Evolutionary conservation across 1,140 invertebrate genomes (phyloP).

Genomic region (Formica selysi): DNA sequence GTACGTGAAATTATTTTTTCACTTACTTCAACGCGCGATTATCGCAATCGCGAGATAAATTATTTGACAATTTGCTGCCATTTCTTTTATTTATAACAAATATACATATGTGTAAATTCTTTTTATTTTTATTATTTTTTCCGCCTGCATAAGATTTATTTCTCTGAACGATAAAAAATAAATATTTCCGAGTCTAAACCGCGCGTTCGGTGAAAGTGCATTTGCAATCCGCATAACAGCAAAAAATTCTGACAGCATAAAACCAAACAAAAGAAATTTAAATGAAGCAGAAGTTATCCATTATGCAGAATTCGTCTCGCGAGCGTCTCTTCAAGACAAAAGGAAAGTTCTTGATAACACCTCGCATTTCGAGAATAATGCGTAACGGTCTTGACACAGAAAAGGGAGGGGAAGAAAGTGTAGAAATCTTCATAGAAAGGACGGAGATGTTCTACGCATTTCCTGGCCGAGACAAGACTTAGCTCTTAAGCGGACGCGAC

Average conservation of each 20-base stretch:
- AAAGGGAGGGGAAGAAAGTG: slow-evolving; percentile 61
- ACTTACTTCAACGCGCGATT: not conserved
- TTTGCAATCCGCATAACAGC: not conserved
- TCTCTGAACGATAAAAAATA: not conserved
- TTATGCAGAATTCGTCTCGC: slow-evolving; percentile 32
- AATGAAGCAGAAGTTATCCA: slow-evolving; percentile 43
- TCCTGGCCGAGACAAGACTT: slow-evolving; percentile 73
- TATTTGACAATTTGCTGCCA: not conserved
- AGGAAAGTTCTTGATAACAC: slow-evolving; percentile 61
- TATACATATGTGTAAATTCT: not conserved
- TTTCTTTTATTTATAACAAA: not conserved
- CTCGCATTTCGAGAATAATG: slow-evolving; percentile 40
- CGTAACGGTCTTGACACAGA: slow-evolving; percentile 39
- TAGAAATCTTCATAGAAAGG: slow-evolving; percentile 63
- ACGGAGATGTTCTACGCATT: slow-evolving; percentile 65
- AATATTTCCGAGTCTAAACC: not conserved
- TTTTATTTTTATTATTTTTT: not conserved
- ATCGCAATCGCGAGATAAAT: not conserved
- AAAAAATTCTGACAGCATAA: not conserved
- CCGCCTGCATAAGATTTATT: not conserved
- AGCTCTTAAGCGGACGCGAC: slow-evolving; percentile 65
- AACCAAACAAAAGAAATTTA: slow-evolving; percentile 49
- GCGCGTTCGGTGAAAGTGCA: not conserved
- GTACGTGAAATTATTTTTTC: slow-evolving; percentile 9
- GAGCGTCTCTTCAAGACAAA: slow-evolving; percentile 36